These are phyloP conservation scores for Pelosia muscerda DNA, from an alignment of 2,888 invertebrate genomes.

Conservation along the genomic window DNA sequence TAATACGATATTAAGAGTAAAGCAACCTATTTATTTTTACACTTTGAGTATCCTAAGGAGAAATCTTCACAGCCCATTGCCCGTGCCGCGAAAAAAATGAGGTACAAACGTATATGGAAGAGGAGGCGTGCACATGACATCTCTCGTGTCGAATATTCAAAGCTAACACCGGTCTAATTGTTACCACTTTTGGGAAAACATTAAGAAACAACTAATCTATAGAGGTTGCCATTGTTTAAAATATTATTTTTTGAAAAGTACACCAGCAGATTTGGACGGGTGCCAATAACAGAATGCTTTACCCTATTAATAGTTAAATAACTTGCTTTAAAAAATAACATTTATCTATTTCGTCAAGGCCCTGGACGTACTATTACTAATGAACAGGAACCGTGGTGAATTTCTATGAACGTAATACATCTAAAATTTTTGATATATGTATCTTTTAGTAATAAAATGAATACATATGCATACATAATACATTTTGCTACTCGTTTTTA, in stretches of 20 bases:
- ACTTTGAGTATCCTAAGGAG: not conserved
- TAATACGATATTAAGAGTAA: not conserved
- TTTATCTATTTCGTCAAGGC: slow-evolving; percentile 1
- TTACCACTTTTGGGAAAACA: not conserved
- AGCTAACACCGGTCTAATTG: not conserved
- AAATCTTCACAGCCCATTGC: not conserved
- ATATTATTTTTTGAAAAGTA: not conserved
- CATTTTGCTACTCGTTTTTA: slow-evolving; percentile 28
- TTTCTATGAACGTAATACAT: not conserved
- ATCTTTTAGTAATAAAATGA: slow-evolving; percentile 22
- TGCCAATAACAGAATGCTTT: not conserved
- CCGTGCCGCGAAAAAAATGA: not conserved
- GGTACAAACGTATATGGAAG: not conserved
- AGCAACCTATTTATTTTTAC: not conserved
- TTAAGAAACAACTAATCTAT: not conserved
- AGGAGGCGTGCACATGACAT: too few species aligned
- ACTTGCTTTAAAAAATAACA: not conserved
- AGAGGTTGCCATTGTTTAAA: not conserved
- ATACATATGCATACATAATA: slow-evolving; percentile 3
- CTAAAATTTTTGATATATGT: not conserved
- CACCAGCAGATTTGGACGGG: not conserved
- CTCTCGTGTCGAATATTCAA: not conserved
- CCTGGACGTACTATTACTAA: slow-evolving; percentile 7
- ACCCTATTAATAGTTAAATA: not conserved
- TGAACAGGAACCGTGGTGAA: not conserved